Percentiles rank a stretch among this genome's conserved stretches.
phyloP scores from a whole-genome alignment of 2,797 vertebrate species.

The Sebastes taczanowskii region DNA sequence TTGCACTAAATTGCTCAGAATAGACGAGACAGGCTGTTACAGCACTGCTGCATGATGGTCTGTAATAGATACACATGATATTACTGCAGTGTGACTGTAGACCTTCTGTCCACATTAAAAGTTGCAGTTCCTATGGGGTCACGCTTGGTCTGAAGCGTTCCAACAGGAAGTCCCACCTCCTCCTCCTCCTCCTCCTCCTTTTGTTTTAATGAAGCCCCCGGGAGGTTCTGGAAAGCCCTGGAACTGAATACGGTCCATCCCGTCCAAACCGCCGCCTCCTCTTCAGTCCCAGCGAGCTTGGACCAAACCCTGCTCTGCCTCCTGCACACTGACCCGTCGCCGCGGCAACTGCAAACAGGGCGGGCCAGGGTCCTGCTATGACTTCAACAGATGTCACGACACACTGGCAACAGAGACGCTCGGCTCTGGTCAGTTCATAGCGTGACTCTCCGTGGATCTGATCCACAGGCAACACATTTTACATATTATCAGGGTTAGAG shows the following conservation, averaged over 20 bases:
- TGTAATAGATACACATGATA: neutral
- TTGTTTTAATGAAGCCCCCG: constrained; percentile 92
- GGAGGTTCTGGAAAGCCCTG: constrained; percentile 91
- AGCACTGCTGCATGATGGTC: constrained; percentile 1
- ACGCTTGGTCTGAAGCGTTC: constrained; percentile 85
- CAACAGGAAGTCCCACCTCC: constrained; percentile 90
- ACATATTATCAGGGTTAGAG: constrained; percentile 27
- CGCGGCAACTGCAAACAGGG: constrained; percentile 68
- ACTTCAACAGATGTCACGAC: constrained; percentile 75
- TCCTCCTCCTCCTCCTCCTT: constrained; percentile 65
- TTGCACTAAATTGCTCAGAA: neutral
- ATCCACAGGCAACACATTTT: constrained; percentile 50
- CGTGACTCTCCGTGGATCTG: constrained; percentile 50
- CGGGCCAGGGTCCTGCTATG: constrained; percentile 69
- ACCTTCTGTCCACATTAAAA: constrained; percentile 68
- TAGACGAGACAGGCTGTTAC: neutral
- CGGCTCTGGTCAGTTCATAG: constrained; percentile 47
- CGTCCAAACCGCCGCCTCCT: constrained; percentile 86
- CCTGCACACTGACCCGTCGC: constrained; percentile 58
- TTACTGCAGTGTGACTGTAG: neutral
- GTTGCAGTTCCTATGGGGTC: constrained; percentile 76
- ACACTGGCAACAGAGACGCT: constrained; percentile 28
- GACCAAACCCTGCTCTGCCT: constrained; percentile 66
- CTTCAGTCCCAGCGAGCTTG: constrained; percentile 68
- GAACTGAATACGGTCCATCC: constrained; percentile 89